Conservation (phyloP, 2,797 vertebrate species). For the Tauraco hartlaubi region DNA sequence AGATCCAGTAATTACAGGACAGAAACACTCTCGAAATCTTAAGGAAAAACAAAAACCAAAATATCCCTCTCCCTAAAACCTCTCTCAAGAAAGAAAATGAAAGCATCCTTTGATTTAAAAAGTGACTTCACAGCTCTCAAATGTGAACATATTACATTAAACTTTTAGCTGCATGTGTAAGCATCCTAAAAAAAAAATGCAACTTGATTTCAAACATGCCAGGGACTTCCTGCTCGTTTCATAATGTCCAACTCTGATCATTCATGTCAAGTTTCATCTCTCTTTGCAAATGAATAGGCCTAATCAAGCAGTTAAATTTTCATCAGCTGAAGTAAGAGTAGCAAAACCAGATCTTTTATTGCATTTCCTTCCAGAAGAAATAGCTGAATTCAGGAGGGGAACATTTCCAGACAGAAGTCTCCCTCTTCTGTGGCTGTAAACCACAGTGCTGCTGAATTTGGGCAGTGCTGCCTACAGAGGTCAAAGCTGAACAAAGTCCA, state of each 20-base stretch:
- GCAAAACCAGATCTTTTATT: neutral
- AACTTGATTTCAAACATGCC: neutral
- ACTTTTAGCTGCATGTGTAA: neutral
- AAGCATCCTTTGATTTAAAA: neutral
- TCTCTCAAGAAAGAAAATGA: neutral
- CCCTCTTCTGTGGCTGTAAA: neutral
- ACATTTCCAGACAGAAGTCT: neutral
- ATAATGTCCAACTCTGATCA: neutral
- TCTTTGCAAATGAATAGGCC: neutral
- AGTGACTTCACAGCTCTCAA: neutral
- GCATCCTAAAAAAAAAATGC: neutral
- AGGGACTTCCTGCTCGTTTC: neutral
- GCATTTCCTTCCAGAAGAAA: neutral
- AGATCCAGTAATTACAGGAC: neutral
- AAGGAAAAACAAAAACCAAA: neutral
- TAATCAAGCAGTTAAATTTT: neutral
- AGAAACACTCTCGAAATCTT: neutral
- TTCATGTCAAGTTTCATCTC: neutral
- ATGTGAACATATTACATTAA: fast-evolving
- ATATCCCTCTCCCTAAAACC: neutral
- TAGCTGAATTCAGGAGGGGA: neutral
- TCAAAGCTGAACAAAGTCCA: neutral
- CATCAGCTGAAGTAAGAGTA: neutral
- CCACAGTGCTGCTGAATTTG: neutral
- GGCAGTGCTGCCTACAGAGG: neutral